These are phyloP conservation scores for Crypturellus undulatus DNA, from an alignment of 2,113 vertebrate species.

Conservation along the genomic window DNA sequence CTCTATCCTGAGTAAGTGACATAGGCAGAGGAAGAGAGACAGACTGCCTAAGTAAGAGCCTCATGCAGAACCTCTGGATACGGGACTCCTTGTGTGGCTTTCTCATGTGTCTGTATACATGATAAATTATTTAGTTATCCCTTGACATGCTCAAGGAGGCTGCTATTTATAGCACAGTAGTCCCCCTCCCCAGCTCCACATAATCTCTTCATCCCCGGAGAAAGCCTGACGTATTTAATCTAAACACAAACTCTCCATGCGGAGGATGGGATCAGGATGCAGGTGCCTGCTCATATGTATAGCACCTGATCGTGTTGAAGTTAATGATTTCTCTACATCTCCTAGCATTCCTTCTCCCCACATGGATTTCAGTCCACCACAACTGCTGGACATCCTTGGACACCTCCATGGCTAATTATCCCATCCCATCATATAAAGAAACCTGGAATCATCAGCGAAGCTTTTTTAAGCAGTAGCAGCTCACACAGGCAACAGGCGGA, in stretches of 20 bases:
- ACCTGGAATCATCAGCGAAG: background rate
- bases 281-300: fast-evolving
- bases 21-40: background rate
- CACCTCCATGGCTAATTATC: fast-evolving
- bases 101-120: background rate
- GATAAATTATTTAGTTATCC: background rate
- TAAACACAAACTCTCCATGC: background rate
- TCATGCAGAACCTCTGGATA: background rate
- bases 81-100: background rate
- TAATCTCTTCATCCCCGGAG: background rate
- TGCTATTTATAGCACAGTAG: background rate
- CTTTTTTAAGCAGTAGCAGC: background rate
- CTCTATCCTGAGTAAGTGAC: background rate
- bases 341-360: background rate
- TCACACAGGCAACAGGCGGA: background rate
- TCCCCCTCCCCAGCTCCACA: background rate
- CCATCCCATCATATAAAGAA: background rate
- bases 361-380: fast-evolving
- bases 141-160: background rate
- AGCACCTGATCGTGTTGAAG: background rate
- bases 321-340: background rate
- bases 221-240: conserved; percentile 1
- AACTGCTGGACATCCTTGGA: background rate
- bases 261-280: background rate
- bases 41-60: background rate